phyloP scores from a whole-genome alignment of 2,113 vertebrate genomes.

The Blennius ocellaris region DNA sequence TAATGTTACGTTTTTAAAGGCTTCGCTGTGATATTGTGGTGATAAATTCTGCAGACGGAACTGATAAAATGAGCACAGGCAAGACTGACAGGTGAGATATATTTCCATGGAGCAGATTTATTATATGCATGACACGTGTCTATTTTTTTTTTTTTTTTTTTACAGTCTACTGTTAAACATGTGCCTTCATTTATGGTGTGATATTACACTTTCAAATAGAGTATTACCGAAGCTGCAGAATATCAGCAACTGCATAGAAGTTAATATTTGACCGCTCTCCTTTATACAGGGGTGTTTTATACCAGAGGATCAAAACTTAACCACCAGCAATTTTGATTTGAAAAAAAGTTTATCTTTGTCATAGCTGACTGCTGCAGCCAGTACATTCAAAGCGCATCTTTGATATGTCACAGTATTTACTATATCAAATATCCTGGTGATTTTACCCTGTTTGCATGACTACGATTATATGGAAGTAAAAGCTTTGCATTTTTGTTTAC shows the following conservation, averaged over 20 bases:
- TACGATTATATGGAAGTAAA: no score
- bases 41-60: constrained; percentile 52
- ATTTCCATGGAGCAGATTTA: constrained; percentile 42
- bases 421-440: constrained; percentile 22
- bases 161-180: constrained; percentile 18
- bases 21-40: constrained; percentile 22
- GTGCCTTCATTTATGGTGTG: constrained; percentile 10
- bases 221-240: constrained; percentile 4
- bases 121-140: constrained; percentile 1
- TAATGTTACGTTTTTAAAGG: constrained; percentile 62
- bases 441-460: no score
- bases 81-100: constrained; percentile 42
- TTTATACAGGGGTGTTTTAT: no score
- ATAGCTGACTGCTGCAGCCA: constrained; percentile 1
- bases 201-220: constrained; percentile 8
- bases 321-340: no score
- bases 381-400: constrained; percentile 20
- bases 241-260: background rate
- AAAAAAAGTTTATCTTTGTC: no score
- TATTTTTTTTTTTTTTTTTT: constrained; percentile 24
- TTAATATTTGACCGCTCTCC: constrained; percentile 2
- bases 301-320: no score
- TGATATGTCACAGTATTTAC: constrained; percentile 53
- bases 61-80: constrained; percentile 32
- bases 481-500: no score